Evolutionary conservation across 2,113 vertebrate species (phyloP), one percentile per base, ranked within the genome.

Genomic region (Pluvialis apricaria): DNA sequence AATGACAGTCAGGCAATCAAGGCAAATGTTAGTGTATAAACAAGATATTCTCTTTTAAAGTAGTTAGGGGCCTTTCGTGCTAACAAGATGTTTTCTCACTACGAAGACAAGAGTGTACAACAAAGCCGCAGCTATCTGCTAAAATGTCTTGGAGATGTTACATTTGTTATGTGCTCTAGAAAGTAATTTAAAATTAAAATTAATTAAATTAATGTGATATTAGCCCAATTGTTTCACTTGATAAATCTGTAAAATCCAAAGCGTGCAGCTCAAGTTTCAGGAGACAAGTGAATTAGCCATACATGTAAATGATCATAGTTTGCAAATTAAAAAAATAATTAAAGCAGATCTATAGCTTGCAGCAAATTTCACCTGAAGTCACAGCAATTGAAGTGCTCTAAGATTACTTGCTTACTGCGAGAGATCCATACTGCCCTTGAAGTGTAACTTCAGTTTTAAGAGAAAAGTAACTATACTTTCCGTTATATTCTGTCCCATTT

Each of bases 131-230:
- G 62, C 17, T 95, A 96, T 76, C 95, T 88, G 62, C 82, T 95
- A 47, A 94, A 90, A 86, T 8, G 76, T 90, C 64, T 91, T 58
- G 68, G 86, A 72, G 73, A 86, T 36, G 57, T 69, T 92, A 65
- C 64, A 64, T 90, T 93, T 86, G 66, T 85, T 78, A 40, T 61
- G 51, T 82, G 44, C 54, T 85, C 70, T 34, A 36, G 85, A 65
- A 95, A 96, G 85, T 69, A 18, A 44, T 88, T 82, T 81, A 80
- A 86, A 95, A 97, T 85, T 92, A 91, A 96, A 86, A 82, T 83
- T 90, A 93, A 96, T 96, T 92, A 86, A 97, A 96, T 93, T 85
- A 92, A 90, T 77, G 62, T 73, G 76, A 73, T 97, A 97, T 96
- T 96, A 96, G 85, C 49, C 78, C 40, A 38, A 87, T 84, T 89